These are phyloP conservation scores for Naja naja DNA, from an alignment of 2,113 vertebrate species.

Conservation along the genomic window DNA sequence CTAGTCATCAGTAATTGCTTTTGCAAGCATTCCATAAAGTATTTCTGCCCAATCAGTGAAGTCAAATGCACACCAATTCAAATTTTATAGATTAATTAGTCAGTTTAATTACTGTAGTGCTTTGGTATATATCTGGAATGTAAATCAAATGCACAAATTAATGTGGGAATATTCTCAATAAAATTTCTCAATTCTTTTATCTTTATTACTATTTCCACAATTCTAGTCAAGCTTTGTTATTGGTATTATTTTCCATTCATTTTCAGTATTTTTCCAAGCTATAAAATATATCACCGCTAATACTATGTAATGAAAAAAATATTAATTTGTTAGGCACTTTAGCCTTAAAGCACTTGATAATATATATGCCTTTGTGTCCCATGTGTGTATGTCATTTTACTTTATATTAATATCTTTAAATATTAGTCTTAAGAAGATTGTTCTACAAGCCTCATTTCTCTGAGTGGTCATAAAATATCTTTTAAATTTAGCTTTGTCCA, in stretches of 20 bases:
- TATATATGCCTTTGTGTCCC: not conserved
- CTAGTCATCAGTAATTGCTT: not conserved
- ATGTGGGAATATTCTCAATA: not conserved
- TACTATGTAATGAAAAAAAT: not conserved
- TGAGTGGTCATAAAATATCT: not conserved
- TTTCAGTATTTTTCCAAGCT: not conserved
- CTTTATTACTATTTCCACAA: not conserved
- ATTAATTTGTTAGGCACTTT: not conserved
- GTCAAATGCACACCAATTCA: not conserved
- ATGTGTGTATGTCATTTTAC: not conserved
- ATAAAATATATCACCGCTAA: not conserved
- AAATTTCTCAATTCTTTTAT: not conserved
- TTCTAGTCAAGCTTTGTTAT: not conserved
- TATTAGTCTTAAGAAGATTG: not conserved
- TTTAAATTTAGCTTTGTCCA: not conserved
- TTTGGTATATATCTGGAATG: not conserved
- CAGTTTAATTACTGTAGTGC: not conserved
- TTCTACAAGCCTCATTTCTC: not conserved
- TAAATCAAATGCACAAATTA: not conserved
- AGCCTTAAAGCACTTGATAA: not conserved
- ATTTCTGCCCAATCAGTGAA: not conserved
- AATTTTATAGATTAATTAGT: not conserved
- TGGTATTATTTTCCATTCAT: not conserved
- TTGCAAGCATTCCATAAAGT: not conserved
- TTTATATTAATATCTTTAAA: not conserved